Base-by-base conservation (phyloP, 1,140 invertebrate species). In the Leptinotarsa texana region DNA sequence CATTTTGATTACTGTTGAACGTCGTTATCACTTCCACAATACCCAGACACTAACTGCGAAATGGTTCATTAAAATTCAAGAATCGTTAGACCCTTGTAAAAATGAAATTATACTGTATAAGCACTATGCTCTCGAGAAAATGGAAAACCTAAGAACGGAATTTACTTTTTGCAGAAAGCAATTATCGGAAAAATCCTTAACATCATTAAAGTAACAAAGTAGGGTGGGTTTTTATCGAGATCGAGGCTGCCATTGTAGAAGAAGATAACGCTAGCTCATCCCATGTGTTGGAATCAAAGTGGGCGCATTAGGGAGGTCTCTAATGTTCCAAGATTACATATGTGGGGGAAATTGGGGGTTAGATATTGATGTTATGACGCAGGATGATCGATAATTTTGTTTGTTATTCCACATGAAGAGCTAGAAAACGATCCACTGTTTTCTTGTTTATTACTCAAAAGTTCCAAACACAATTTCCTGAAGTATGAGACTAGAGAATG, bases 221-320 rank as follows among this genome's bases (percentile, higher is more conserved):
- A 61, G 74, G 69, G 48, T 22, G 61, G 69, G 42, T 75, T 75
- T 75, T 75, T 72, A 75, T 75, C 69, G 70, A 61, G 69, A 57
- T 70, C 49, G 47, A 62, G n/a, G 63, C 63, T 51, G 63, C 22
- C 67, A 75, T 75, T 75, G 74, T 67, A 63, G 21, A 57, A 70
- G 69, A 47, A 72, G 69, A 75, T 75, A 75, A 75, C 57, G 68
- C 74, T 27, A 63, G 68, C 68, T 75, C 74, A 75, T 72, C 74
- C 74, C 74, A 72, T 79, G 76, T 75, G 78, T 77, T 67, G 76
- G 74, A 79, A 79, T 79, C 78, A 79, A 79, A 79, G 78, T 79
- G 69, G 78, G 76, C 69, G 76, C 76, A 79, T 79, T 79, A 79
- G 70, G 22, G 61, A 13, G n/a, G 15, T 13, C 48, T 70, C n/a